A percentile compares a stretch with the other conserved stretches of the same genome.
phyloP scores from a whole-genome alignment of 2,797 vertebrate genomes.

The Epinephelus awoara region DNA sequence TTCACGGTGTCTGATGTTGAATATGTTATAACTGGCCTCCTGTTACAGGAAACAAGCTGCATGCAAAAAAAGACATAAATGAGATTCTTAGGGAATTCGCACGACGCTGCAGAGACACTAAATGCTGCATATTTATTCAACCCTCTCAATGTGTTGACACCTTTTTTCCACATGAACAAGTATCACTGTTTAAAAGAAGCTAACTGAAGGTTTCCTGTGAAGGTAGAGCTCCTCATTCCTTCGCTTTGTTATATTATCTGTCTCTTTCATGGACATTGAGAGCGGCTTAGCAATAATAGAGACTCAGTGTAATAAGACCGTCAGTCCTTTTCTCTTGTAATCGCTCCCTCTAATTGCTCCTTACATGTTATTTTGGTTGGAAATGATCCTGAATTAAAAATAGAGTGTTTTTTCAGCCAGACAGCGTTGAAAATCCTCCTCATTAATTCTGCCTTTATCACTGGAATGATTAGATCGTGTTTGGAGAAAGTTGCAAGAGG shows the following conservation, averaged over 20 bases:
- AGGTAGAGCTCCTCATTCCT: constrained; percentile 6
- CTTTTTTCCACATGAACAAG: background rate
- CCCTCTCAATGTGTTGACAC: constrained; percentile 2
- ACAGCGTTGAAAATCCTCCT: constrained; percentile 31
- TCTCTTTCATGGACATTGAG: background rate
- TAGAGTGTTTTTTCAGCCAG: constrained; percentile 5
- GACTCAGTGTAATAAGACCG: background rate
- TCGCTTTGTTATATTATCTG: background rate
- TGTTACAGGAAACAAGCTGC: constrained; percentile 9
- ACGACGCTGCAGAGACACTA: constrained; percentile 3
- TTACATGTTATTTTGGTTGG: constrained; percentile 19
- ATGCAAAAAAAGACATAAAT: background rate
- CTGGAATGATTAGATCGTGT: constrained; percentile 34
- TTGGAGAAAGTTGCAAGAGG: constrained; percentile 36
- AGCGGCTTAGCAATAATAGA: constrained; percentile 9
- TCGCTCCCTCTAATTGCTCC: constrained; percentile 27
- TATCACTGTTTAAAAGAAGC: constrained; percentile 16
- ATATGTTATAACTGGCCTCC: constrained; percentile 17
- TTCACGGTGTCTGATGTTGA: constrained; percentile 28
- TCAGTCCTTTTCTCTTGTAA: background rate
- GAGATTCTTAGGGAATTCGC: background rate
- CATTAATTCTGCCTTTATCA: constrained; percentile 65
- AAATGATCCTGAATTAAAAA: constrained; percentile 26
- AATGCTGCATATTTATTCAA: background rate
- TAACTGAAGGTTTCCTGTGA: constrained; percentile 25